Conservation (phyloP, 2,888 invertebrate species). For the Meiosimyza decipiens region DNA sequence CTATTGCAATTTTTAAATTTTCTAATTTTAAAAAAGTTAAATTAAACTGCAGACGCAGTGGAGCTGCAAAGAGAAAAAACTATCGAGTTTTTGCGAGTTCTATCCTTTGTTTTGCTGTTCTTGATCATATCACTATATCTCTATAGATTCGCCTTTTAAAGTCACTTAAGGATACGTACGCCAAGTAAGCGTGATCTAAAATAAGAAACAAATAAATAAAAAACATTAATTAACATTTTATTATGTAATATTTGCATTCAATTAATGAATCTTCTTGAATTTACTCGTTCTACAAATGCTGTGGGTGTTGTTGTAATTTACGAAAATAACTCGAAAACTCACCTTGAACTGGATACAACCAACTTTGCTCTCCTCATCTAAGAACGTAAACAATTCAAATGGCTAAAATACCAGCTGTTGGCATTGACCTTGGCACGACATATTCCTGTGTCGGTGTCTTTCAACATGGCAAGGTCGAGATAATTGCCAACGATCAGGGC, state of each 20-base stretch:
- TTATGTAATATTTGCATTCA: too few species aligned
- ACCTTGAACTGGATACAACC: too few species aligned
- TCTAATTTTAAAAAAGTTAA: slow-evolving; percentile 35
- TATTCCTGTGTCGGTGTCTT: slow-evolving; percentile 95
- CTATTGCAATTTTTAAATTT: slow-evolving; percentile 13
- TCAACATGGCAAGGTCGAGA: slow-evolving; percentile 87
- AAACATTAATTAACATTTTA: too few species aligned
- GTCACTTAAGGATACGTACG: too few species aligned
- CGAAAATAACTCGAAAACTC: too few species aligned
- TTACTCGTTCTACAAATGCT: too few species aligned
- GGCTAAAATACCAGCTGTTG: slow-evolving; percentile 67
- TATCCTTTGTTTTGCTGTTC: slow-evolving; percentile 64
- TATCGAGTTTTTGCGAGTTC: slow-evolving; percentile 64
- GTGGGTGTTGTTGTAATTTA: too few species aligned
- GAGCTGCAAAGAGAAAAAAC: slow-evolving; percentile 66
- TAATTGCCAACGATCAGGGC: slow-evolving; percentile 86
- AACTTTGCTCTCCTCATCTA: too few species aligned
- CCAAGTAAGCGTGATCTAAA: too few species aligned
- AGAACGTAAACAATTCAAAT: slow-evolving; percentile 42
- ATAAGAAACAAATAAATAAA: too few species aligned
- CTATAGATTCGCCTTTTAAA: slow-evolving; percentile 64
- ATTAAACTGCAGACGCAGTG: slow-evolving; percentile 61
- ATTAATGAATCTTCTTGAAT: too few species aligned
- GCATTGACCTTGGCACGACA: slow-evolving; percentile 88
- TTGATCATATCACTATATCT: slow-evolving; percentile 65